Evolutionary conservation across 2,113 vertebrate species (phyloP).

Genomic region (Thamnophis sirtalis): DNA sequence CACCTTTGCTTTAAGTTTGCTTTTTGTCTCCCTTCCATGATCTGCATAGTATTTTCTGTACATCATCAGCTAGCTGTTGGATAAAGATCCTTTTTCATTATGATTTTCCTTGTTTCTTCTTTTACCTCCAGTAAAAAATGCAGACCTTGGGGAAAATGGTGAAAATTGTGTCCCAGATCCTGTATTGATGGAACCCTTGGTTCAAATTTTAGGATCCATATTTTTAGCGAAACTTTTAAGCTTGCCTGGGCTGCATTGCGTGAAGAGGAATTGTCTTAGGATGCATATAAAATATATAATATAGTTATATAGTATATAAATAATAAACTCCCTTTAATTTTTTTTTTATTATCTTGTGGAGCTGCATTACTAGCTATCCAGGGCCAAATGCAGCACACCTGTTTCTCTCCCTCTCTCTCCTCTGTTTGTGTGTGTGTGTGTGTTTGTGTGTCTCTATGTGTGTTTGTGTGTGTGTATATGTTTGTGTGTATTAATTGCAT

Average conservation of each 20-base stretch:
- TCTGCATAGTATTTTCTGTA: not conserved
- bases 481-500: not conserved
- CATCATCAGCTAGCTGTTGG: not conserved
- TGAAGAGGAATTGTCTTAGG: not conserved
- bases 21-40: not conserved
- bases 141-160: not conserved
- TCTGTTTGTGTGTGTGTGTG: no score
- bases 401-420: not conserved
- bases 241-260: not conserved
- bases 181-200: not conserved
- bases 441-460: no score
- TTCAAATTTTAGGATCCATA: not conserved
- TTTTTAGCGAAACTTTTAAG: not conserved
- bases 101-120: not conserved
- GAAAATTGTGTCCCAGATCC: not conserved
- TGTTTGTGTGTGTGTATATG: no score
- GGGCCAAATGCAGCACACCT: not conserved
- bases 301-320: not conserved
- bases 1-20: not conserved
- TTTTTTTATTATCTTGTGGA: not conserved
- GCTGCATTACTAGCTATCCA: not conserved
- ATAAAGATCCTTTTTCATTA: not conserved
- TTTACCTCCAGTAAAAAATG: not conserved
- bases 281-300: not conserved
- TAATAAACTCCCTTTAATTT: not conserved